These are phyloP conservation scores for Oryctes rhinoceros DNA, from an alignment of 1,140 invertebrate species.

Conservation along the genomic window DNA sequence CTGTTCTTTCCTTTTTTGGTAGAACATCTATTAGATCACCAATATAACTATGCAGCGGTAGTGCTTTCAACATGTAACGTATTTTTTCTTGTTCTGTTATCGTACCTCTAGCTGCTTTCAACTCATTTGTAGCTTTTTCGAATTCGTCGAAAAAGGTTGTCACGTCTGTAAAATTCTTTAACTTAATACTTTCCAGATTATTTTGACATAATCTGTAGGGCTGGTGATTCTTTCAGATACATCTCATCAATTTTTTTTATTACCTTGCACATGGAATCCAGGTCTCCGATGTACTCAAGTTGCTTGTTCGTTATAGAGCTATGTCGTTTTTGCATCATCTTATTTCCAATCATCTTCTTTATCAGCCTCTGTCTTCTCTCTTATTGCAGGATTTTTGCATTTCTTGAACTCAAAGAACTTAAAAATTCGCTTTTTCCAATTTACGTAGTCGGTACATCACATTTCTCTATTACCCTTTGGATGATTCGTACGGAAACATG, in stretches of 20 bases:
- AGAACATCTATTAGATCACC: conserved; percentile 56
- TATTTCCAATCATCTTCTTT: conserved; percentile 47
- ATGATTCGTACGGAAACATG: too few species aligned
- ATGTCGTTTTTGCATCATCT: conserved; percentile 50
- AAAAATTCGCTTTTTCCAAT: too few species aligned
- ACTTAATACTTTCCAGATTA: conserved; percentile 50
- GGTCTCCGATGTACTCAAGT: conserved; percentile 48
- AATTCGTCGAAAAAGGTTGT: conserved; percentile 53
- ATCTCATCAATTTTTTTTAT: conserved; percentile 53
- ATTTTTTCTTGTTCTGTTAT: conserved; percentile 56
- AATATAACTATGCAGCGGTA: conserved; percentile 55
- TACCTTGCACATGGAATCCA: conserved; percentile 49
- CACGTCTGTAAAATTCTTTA: conserved; percentile 48
- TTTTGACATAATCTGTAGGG: conserved; percentile 52
- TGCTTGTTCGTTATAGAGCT: conserved; percentile 52
- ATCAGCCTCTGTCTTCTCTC: conserved; percentile 36
- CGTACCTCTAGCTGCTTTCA: conserved; percentile 53
- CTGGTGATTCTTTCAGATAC: conserved; percentile 54
- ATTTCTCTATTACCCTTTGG: too few species aligned
- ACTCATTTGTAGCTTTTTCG: conserved; percentile 53
- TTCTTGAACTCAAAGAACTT: too few species aligned
- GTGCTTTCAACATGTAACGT: conserved; percentile 56
- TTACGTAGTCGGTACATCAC: too few species aligned
- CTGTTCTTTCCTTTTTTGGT: conserved; percentile 58
- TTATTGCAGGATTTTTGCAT: too few species aligned